phyloP scores from a whole-genome alignment of 2,113 vertebrate species.

The Hemiscyllium ocellatum region DNA sequence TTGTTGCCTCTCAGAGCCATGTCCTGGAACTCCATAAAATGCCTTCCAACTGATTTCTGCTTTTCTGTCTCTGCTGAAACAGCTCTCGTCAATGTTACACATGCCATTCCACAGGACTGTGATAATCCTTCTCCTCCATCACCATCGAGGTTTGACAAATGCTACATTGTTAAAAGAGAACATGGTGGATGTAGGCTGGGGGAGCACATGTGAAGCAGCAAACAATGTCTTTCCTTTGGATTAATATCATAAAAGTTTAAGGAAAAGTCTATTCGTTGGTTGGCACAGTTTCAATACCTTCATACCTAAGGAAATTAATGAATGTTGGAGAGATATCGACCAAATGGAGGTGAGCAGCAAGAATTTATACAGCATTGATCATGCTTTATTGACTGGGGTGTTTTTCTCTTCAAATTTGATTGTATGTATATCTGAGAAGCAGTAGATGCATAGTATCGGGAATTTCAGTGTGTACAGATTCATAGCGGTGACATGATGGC shows the following conservation, averaged over 20 bases:
- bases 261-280: neutral
- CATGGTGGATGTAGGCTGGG: neutral
- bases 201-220: neutral
- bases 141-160: neutral
- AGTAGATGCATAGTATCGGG: neutral
- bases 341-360: neutral
- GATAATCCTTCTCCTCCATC: too few relatives aligned
- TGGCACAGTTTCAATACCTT: neutral
- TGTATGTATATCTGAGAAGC: neutral
- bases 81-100: too few relatives aligned
- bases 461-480: neutral
- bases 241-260: neutral
- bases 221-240: neutral
- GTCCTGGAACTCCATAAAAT: too few relatives aligned
- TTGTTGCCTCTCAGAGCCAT: too few relatives aligned
- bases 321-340: neutral
- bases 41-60: too few relatives aligned
- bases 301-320: neutral
- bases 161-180: neutral
- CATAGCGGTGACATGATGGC: too few relatives aligned
- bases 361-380: neutral
- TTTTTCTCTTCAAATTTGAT: neutral
- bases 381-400: neutral
- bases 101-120: too few relatives aligned
- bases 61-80: too few relatives aligned